Evolutionary conservation across 92 coral and sea anemone species (phyloP).

Genomic region (Actinostola sp.): DNA sequence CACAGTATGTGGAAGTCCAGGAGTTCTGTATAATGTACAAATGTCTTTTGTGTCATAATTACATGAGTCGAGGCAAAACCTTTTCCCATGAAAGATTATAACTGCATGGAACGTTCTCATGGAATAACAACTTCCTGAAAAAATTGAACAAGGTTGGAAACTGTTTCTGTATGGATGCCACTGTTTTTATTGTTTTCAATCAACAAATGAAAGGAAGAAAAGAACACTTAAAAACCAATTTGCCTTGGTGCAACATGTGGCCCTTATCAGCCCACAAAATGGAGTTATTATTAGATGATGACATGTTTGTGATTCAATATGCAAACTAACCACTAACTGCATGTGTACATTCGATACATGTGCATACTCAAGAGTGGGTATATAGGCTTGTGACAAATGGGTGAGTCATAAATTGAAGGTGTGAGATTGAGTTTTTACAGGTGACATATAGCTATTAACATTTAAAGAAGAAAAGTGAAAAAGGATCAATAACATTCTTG

Average conservation of each 20-base stretch:
- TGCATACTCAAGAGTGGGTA: background rate
- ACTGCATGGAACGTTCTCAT: background rate
- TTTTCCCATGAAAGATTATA: background rate
- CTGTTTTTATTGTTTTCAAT: conserved; percentile 5
- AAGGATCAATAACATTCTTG: too few relatives aligned
- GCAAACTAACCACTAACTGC: conserved; percentile 4
- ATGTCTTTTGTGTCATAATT: too few relatives aligned
- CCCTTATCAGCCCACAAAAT: conserved; percentile 5
- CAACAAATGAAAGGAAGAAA: background rate
- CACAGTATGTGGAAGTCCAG: too few relatives aligned
- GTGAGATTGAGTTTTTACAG: too few relatives aligned
- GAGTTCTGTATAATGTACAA: too few relatives aligned
- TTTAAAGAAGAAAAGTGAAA: too few relatives aligned
- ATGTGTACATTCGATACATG: background rate
- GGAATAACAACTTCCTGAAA: background rate
- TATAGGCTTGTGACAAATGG: too few relatives aligned
- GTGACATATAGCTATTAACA: too few relatives aligned
- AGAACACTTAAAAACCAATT: background rate
- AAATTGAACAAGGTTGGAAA: background rate
- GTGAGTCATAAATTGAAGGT: too few relatives aligned
- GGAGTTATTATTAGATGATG: background rate
- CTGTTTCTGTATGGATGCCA: background rate
- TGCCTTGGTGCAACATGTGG: conserved; percentile 3
- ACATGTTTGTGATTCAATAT: background rate
- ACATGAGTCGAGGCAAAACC: background rate